Evolutionary conservation across 2,888 invertebrate species (phyloP), one percentile per base, ranked within the genome.

Genomic region (Corythucha ciliata): DNA sequence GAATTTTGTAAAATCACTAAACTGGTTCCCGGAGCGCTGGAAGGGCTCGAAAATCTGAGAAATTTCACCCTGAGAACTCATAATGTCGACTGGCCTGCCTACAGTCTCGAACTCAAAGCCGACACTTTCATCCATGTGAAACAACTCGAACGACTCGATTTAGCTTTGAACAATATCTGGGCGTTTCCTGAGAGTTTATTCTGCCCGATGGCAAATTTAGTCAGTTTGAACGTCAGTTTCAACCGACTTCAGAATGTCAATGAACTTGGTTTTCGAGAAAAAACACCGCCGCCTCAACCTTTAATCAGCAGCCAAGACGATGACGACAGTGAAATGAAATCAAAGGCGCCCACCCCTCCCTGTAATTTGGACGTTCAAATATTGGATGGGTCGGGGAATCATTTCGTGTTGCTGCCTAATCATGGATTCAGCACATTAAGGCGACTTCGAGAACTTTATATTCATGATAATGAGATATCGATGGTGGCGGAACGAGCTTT

Each of bases 141-240:
- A 56, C 83, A 87, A 67, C 73, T 90, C 62, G 89, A 89, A 69
- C 76, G 83, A 61, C 74, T 90, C 58, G 90, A 91, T 67, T 72
- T 91, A 59, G 88, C 87, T 65, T 81, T 80, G 65, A 89, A 90
- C 69, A 89, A 89, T 68, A 86, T 90, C 66, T 88, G 87, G 86
- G 83, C 85, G 48, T 79, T 90, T 67, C 88, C 89, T 21, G 85
- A 85, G 63, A 81, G 81, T 64, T 74, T 88, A 57, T 90, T 90
- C 70, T 90, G 90, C 65, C 79, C 85, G 3, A 69, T 89, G 61
- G 81, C 80, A 32, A 87, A 83, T 65, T 72, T 90, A 62, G 80
- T 84, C 55, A 76, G 78, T 58, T 71, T 92, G 60, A 92, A 92
- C 67, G 80, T 91, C 61, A 89, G 89, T 58, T 80, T 82, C 63